phyloP scores from a whole-genome alignment of 2,888 invertebrate genomes.

The Harmothoe impar region DNA sequence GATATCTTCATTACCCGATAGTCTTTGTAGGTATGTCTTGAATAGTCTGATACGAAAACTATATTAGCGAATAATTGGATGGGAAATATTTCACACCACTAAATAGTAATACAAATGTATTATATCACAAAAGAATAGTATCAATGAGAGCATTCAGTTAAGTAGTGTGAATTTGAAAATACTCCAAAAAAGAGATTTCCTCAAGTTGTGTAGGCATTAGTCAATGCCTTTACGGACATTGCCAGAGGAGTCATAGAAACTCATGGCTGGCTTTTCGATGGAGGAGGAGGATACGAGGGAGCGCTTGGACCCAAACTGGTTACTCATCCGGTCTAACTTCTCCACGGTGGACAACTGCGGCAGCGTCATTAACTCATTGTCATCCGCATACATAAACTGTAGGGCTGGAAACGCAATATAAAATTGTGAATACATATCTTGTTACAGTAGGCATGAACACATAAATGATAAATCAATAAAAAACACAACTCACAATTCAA shows the following conservation, averaged over 20 bases:
- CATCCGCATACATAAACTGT: constrained; percentile 66
- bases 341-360: constrained; percentile 70
- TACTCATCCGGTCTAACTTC: constrained; percentile 69
- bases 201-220: not conserved
- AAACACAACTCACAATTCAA: constrained; percentile 9
- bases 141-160: too few relatives aligned
- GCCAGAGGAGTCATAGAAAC: not conserved
- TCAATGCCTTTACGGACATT: constrained; percentile 43
- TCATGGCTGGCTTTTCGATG: constrained; percentile 14
- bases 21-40: too few relatives aligned
- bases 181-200: too few relatives aligned
- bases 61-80: too few relatives aligned
- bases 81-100: too few relatives aligned
- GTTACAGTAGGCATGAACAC: not conserved
- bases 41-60: too few relatives aligned
- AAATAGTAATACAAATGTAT: too few relatives aligned
- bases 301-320: constrained; percentile 60
- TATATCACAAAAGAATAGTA: too few relatives aligned
- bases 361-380: constrained; percentile 63
- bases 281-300: constrained; percentile 57
- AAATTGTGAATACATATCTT: not conserved
- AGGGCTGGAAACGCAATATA: constrained; percentile 66
- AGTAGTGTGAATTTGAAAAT: too few relatives aligned
- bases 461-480: not conserved
- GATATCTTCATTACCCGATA: too few relatives aligned